Evolutionary conservation across 2,113 vertebrate genomes (phyloP).

Genomic region (Anser brachyrhynchus): DNA sequence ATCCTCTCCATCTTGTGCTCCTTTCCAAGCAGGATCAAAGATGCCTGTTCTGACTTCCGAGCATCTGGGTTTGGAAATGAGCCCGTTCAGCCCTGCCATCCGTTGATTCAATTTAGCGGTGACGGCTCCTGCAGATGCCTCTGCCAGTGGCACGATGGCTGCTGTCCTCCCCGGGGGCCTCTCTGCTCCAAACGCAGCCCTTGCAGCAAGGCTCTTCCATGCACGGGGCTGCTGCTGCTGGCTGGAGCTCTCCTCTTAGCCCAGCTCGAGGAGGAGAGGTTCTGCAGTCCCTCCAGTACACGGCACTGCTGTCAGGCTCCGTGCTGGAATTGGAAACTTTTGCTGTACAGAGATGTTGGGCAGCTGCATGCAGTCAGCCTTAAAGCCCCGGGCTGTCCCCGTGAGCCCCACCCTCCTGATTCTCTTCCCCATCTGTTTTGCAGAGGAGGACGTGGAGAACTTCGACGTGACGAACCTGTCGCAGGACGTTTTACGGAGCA

Average conservation of each 20-base stretch:
- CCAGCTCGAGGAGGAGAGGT: neutral
- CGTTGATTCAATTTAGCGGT: neutral
- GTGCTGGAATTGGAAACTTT: neutral
- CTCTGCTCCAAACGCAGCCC: neutral
- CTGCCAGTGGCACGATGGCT: no score
- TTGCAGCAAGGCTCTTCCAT: rapidly evolving
- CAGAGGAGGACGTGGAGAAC: conserved; percentile 97
- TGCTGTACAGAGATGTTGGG: neutral
- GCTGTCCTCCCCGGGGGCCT: no score
- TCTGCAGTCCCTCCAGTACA: neutral
- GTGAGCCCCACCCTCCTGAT: neutral
- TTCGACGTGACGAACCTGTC: conserved; percentile 91
- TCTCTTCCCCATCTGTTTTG: conserved; percentile 36
- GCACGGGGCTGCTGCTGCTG: neutral
- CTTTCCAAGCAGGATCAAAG: neutral
- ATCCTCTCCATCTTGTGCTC: neutral
- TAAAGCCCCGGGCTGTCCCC: neutral
- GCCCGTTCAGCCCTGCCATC: neutral
- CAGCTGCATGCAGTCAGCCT: neutral
- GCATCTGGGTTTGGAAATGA: neutral
- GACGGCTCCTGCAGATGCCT: neutral
- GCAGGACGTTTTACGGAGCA: conserved; percentile 90
- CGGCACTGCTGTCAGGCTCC: neutral
- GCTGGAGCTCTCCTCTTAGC: neutral
- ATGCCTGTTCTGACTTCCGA: neutral